Percentiles rank a stretch among this genome's conserved stretches.
Conservation (phyloP, 2,113 vertebrate genomes). For the Andinoacara biseriatus region DNA sequence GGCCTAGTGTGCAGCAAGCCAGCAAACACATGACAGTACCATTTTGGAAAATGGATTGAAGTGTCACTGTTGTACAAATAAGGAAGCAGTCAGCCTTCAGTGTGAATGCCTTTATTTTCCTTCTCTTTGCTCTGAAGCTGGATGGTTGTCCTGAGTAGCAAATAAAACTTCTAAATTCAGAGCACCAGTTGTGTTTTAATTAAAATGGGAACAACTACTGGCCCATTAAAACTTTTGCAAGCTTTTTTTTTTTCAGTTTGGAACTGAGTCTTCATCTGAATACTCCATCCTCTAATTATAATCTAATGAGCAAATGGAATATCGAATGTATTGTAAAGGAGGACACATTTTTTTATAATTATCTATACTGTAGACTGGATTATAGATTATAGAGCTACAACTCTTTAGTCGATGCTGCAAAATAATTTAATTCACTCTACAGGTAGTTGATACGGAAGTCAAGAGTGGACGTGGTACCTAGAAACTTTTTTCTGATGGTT, state of each 20-base stretch:
- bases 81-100: not conserved
- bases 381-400: not conserved
- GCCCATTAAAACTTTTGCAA: not conserved
- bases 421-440: not conserved
- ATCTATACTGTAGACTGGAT: not conserved
- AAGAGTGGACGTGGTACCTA: too few relatives aligned
- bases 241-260: not conserved
- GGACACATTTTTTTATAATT: not conserved
- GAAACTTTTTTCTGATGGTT: too few relatives aligned
- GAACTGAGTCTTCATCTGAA: not conserved
- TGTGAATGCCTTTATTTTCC: not conserved
- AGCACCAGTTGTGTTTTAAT: not conserved
- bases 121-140: not conserved
- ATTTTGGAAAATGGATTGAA: constrained; percentile 23
- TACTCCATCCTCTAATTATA: not conserved
- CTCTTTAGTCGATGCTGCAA: not conserved
- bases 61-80: not conserved
- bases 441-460: too few relatives aligned
- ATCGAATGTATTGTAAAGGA: not conserved
- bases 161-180: not conserved
- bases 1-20: not conserved
- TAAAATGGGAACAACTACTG: not conserved
- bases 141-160: not conserved
- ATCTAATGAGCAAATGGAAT: not conserved
- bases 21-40: constrained; percentile 13